These are phyloP conservation scores for Drepana falcataria DNA, from an alignment of 2,888 invertebrate genomes.

Conservation along the genomic window DNA sequence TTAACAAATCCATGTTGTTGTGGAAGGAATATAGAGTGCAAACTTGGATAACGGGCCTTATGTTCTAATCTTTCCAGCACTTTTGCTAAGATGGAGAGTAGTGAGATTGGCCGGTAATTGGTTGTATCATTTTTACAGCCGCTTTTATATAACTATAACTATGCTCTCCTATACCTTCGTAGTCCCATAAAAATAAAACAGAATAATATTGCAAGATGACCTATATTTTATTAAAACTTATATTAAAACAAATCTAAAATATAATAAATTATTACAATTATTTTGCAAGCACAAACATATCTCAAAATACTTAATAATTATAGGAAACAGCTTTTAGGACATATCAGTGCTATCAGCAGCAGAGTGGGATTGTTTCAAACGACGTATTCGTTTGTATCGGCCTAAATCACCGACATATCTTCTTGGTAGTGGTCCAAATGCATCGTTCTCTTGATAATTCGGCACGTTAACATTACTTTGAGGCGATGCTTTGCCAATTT, in stretches of 20 bases:
- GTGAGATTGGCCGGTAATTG: too few species aligned
- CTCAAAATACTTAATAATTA: constrained; percentile 10
- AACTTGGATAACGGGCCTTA: too few species aligned
- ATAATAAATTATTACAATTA: constrained; percentile 9
- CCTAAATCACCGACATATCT: constrained; percentile 51
- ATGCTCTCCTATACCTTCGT: neutral
- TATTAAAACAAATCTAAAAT: constrained; percentile 2
- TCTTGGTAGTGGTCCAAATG: constrained; percentile 49
- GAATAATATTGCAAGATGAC: constrained; percentile 5
- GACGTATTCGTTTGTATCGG: constrained; percentile 62
- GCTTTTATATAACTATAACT: too few species aligned
- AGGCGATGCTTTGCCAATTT: constrained; percentile 25
- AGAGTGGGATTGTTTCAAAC: constrained; percentile 39
- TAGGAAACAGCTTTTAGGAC: constrained; percentile 8
- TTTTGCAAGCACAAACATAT: constrained; percentile 4
- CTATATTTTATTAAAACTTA: constrained; percentile 3
- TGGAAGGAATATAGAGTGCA: too few species aligned
- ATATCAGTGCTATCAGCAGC: constrained; percentile 14
- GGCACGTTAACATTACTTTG: constrained; percentile 35
- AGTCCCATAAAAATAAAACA: constrained; percentile 6
- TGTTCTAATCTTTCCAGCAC: too few species aligned
- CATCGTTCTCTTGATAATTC: constrained; percentile 52
- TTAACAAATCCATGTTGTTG: too few species aligned
- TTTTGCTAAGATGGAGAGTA: too few species aligned
- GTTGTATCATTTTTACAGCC: too few species aligned